Conservation (phyloP, 2,113 vertebrate genomes). For the Phaetusa simplex region DNA sequence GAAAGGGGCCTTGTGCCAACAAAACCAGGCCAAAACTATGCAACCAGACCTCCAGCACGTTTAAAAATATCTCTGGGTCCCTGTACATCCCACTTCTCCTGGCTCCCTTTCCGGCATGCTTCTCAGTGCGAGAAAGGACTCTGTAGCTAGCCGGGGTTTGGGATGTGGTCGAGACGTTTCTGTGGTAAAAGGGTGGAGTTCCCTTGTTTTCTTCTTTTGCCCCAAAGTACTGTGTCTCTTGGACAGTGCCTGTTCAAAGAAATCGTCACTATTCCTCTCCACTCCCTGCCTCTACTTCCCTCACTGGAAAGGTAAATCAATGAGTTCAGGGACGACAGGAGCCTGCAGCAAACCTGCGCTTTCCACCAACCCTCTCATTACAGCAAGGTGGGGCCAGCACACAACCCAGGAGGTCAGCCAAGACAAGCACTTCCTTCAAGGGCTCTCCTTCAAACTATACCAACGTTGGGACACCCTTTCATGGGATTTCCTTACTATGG, state of each 20-base stretch:
- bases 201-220: not conserved
- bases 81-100: not conserved
- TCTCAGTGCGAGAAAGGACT: not conserved
- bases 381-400: not conserved
- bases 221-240: not conserved
- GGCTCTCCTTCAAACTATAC: not conserved
- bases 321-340: not conserved
- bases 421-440: not conserved
- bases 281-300: not conserved
- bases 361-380: not conserved
- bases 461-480: not conserved
- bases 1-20: slow-evolving; percentile 16
- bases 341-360: not conserved
- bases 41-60: not conserved
- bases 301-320: not conserved
- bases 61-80: slow-evolving; percentile 43
- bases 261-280: not conserved
- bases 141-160: not conserved
- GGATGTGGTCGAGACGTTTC: slow-evolving; percentile 9
- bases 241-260: not conserved
- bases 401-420: not conserved
- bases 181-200: slow-evolving; percentile 41
- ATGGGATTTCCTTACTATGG: not conserved
- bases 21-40: slow-evolving; percentile 31
- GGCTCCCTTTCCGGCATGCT: not conserved